Evolutionary conservation across 2,888 invertebrate species (phyloP), one percentile per base, ranked within the genome.

Genomic region (Julus scandinavius): DNA sequence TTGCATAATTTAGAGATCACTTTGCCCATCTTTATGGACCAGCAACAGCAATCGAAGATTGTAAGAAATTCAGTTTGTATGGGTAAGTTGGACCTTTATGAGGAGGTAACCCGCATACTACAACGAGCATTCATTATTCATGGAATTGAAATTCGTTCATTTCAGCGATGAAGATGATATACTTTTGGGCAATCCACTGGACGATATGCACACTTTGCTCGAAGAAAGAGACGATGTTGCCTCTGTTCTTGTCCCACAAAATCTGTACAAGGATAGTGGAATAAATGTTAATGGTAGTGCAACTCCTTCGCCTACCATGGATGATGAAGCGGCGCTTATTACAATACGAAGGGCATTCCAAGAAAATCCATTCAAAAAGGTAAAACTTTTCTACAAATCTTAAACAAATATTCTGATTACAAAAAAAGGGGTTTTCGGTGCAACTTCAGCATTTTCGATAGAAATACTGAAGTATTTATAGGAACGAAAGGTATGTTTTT

Each of bases 1-100:
- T 87, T 50, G 6, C 7, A 11, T 87, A 38, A 49, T 58, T 40
- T 87, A 91, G 91, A 49, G 91, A 91, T 85, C 91, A 91, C 87
- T 91, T 90, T 86, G 90, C 91, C 87, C 91, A 91, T 87, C 89
- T 91, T 38, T 91, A 91, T 88, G 91, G 91, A 15, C 90, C 91
- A 29, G 90, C 91, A 7, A 90, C 90, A 49, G 90, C 89, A 11
- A 89, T 90, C 6, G 91, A 91, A 89, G 90, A 90, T 9, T 89
- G 90, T 49, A 90, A 90, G 85, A 90, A 90, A 84, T 50, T 90
- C 17, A 87, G 89, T 38, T 80, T 90, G 17, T 89, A 90, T 50
- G 89, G 89, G 90, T 90, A 89, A 88, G 86, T 80, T 38, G 85
- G 15, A 9, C 1, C 41, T 3, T 13, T 13, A 72, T 72, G 29